Evolutionary conservation across 92 coral and sea anemone species (phyloP), one percentile per base, ranked within the genome.

Genomic region (Zoanthus sansibaricus): DNA sequence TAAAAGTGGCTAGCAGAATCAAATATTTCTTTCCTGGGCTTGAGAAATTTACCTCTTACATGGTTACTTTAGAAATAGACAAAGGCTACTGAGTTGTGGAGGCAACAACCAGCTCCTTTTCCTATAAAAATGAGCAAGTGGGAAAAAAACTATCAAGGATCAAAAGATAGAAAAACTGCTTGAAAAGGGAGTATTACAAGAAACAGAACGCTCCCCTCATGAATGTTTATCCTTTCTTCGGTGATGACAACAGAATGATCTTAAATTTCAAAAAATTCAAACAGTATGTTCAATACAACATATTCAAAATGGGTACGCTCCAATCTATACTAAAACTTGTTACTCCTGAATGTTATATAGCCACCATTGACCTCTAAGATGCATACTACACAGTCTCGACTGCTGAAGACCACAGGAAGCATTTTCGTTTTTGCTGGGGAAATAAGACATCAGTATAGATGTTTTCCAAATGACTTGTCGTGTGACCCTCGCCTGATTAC

Each of bases 401-500:
- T 25, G 25, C 25, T 25, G 25, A 13, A 8, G 18, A 15, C 18
- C 17, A 64, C 7, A 16, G 25, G 30, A 64, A 64, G 30, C n/a
- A 64, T 7, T 20, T 64, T 64, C 21, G 70, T 33, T n/a, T 64
- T 18, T 64, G 70, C 30, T 64, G 70, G 70, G 70, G 30, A 64
- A 64, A 64, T 64, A 64, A 15, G 70, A 64, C n/a, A 64, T 64
- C 70, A 64, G 25, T 64, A 64, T 64, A 64, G 3, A 20, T 37
- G 2, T 37, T 37, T 37, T 37, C 2, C 42, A 37, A 37, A 37
- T 37, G 42, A 2, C 42, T 37, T 89, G 4, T 68, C 89, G 7
- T 89, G 85, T 18, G 82, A 83, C 10, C 92, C 90, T 14, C 49
- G 90, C 42, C 42, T 37, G 42, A 0, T 37, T 37, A 0, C 42